Evolutionary conservation across 2,888 invertebrate species (phyloP), one percentile per base, ranked within the genome.

Genomic region (Thera britannica): DNA sequence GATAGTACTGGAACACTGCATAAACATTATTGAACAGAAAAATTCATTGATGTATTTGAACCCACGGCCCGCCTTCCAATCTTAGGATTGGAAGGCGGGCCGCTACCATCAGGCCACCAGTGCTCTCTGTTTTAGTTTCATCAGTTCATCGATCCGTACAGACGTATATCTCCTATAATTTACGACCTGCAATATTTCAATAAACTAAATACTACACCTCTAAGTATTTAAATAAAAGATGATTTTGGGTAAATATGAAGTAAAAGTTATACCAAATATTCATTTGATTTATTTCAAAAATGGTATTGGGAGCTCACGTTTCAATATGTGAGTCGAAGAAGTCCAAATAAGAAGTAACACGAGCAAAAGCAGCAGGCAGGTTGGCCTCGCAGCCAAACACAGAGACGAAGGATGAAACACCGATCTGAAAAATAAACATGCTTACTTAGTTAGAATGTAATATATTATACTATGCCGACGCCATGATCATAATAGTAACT

Each of bases 341-440:
- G 58, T 71, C 65, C 0, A 84, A 12, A 70, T 60, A 84, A 1
- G 82, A 81, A 0, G 83, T 83, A 2, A 81, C 80, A 52, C 87
- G 77, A 2, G 81, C 77, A 67, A 70, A 87, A 0, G 74, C 86
- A 2, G 84, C 75, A 0, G 85, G 85, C 0, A 79, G 34, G n/a
- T 62, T 65, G 0, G 62, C 38, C 23, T 81, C 49, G 68, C 87
- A 86, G 11, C 84, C 86, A 0, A 74, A 2, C 1, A 48, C 73
- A 0, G 79, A 77, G 0, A 82, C 83, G 66, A 85, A 87, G 1
- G 87, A 88, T 3, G 82, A 78, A 0, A 88, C 48, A 67, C 86
- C 88, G 59, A 88, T 79, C 87, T 88, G 81, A 12, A 74, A 75
- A 48, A 52, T 61, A 58, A 69, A 44, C 62, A 68, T 4, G 54